phyloP scores from a whole-genome alignment of 2,113 vertebrate species.

The Aythya baeri region DNA sequence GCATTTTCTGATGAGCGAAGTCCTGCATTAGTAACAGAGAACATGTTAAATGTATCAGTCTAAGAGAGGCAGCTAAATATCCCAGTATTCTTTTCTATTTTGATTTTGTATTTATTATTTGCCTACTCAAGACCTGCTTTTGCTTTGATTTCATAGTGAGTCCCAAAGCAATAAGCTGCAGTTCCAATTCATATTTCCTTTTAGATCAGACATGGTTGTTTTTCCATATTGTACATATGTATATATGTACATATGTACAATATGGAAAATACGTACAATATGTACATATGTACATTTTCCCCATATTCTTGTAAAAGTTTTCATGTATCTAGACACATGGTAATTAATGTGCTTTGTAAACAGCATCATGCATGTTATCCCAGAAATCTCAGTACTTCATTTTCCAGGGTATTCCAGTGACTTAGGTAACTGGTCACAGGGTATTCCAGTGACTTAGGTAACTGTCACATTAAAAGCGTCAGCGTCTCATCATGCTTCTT shows the following conservation, averaged over 20 bases:
- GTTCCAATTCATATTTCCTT: neutral
- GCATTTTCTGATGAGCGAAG: neutral
- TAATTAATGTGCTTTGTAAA: neutral
- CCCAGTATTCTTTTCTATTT: neutral
- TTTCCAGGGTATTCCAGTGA: neutral
- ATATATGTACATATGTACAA: too few species aligned
- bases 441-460: neutral
- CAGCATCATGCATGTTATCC: neutral
- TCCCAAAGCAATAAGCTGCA: neutral
- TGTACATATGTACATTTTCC: neutral
- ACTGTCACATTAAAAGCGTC: neutral
- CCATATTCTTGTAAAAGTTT: neutral
- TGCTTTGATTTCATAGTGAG: neutral
- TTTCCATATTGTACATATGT: neutral
- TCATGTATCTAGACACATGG: neutral
- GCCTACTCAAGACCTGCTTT: neutral
- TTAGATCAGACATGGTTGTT: neutral
- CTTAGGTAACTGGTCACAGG: neutral
- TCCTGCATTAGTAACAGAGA: neutral
- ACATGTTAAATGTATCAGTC: neutral
- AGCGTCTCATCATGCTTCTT: neutral
- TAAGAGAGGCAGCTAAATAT: neutral
- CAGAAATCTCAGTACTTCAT: neutral
- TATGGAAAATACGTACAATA: too few species aligned
- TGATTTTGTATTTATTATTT: neutral